A percentile compares a stretch with the other conserved stretches of the same genome.
phyloP scores from a whole-genome alignment of 2,888 invertebrate genomes.

The Ganaspis brasiliensis region DNA sequence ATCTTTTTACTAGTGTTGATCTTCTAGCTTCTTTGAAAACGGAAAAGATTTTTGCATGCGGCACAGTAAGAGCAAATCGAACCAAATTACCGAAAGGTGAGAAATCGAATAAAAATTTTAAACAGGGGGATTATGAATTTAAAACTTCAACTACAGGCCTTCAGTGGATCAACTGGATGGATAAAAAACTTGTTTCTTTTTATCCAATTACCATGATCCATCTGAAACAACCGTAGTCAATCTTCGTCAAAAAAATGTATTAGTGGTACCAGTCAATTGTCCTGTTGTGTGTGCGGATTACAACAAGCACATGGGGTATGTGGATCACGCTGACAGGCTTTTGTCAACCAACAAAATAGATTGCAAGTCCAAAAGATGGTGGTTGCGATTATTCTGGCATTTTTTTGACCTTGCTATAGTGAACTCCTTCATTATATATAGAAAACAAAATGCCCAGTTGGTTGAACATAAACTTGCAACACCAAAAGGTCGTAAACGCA shows the following conservation, averaged over 20 bases:
- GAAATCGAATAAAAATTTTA: conserved; percentile 64
- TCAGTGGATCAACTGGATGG: conserved; percentile 68
- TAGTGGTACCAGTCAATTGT: conserved; percentile 59
- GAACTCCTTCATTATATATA: conserved; percentile 45
- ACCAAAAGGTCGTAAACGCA: conserved; percentile 40
- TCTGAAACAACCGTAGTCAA: conserved; percentile 51
- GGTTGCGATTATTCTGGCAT: conserved; percentile 37
- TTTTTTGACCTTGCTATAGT: conserved; percentile 15
- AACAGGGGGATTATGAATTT: conserved; percentile 61
- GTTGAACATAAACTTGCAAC: conserved; percentile 32
- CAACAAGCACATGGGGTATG: conserved; percentile 67
- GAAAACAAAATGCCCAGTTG: neutral
- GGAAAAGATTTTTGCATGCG: conserved; percentile 65
- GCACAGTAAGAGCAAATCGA: conserved; percentile 65
- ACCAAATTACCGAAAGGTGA: conserved; percentile 65
- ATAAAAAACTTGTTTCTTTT: conserved; percentile 62
- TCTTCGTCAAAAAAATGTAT: conserved; percentile 62
- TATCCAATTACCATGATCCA: conserved; percentile 62
- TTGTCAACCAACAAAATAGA: conserved; percentile 62
- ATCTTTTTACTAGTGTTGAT: conserved; percentile 64
- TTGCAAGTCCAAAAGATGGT: conserved; percentile 59
- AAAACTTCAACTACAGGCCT: conserved; percentile 60
- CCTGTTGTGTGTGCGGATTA: conserved; percentile 64
- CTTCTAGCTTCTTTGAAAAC: conserved; percentile 60
- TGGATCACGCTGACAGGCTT: conserved; percentile 67